These are phyloP conservation scores for Scaptomyza graminum DNA, from an alignment of 1,140 invertebrate species.

Conservation along the genomic window DNA sequence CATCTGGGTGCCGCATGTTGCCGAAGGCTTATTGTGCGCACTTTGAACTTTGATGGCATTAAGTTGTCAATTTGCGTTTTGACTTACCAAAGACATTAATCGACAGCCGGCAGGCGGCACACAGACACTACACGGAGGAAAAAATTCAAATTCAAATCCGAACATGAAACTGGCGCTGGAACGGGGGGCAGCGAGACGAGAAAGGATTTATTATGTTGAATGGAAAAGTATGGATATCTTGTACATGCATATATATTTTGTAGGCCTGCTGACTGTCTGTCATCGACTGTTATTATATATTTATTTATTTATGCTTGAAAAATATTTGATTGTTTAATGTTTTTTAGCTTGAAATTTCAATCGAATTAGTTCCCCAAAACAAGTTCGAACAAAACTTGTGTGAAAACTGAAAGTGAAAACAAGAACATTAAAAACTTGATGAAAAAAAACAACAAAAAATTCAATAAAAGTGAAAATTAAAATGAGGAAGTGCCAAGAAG, in stretches of 20 bases:
- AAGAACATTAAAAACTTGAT: constrained; percentile 62
- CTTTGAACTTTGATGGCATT: constrained; percentile 80
- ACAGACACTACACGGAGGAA: neutral
- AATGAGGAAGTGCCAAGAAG: constrained; percentile 38
- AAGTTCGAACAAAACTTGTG: constrained; percentile 25
- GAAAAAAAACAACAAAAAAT: constrained; percentile 1
- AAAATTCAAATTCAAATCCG: neutral
- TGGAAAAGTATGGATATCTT: too few relatives aligned
- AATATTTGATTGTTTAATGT: too few relatives aligned
- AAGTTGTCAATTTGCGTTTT: constrained; percentile 79
- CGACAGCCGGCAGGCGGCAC: constrained; percentile 6
- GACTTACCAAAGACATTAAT: constrained; percentile 54
- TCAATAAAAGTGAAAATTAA: constrained; percentile 75
- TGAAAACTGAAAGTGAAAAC: constrained; percentile 66
- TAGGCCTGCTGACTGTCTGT: neutral
- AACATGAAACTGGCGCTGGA: constrained; percentile 7
- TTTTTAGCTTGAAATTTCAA: neutral
- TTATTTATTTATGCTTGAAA: too few relatives aligned
- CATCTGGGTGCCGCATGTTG: constrained; percentile 36
- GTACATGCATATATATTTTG: neutral
- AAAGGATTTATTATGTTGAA: constrained; percentile 43
- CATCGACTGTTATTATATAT: too few relatives aligned
- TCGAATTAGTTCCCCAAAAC: constrained; percentile 2
- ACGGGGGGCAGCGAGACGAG: neutral
- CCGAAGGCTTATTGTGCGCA: constrained; percentile 48